phyloP scores from a whole-genome alignment of 2,113 vertebrate genomes.

The Arizona elegans region DNA sequence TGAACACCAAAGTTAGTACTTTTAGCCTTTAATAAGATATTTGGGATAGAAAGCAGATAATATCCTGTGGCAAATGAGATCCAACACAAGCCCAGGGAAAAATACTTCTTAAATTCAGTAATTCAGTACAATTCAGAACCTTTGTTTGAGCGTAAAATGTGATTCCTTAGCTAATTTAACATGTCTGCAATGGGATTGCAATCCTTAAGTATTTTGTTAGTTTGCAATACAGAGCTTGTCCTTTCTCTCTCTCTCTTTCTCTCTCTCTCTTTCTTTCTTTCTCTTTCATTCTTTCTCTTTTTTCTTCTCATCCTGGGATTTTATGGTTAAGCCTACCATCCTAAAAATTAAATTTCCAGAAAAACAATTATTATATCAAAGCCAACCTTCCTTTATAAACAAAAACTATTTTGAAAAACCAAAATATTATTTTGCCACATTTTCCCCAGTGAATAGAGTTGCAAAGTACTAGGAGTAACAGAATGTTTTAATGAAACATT shows the following conservation, averaged over 20 bases:
- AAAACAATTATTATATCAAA: not conserved
- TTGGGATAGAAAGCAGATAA: not conserved
- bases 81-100: not conserved
- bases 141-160: slow-evolving; percentile 9
- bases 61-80: not conserved
- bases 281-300: not conserved
- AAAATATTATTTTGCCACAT: not conserved
- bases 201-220: not conserved
- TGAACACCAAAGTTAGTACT: not conserved
- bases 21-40: not conserved
- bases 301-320: not conserved
- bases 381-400: not conserved
- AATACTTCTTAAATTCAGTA: not conserved
- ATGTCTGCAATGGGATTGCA: not conserved
- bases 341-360: not conserved
- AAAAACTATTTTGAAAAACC: not conserved
- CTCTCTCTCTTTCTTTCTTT: not conserved
- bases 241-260: not conserved
- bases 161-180: not conserved
- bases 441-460: not conserved
- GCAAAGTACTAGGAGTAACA: not conserved
- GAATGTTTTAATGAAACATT: not conserved
- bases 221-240: not conserved
- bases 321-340: not conserved
- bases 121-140: not conserved